Base-by-base conservation (phyloP, 2,113 vertebrate genomes). In the Stegostoma tigrinum region DNA sequence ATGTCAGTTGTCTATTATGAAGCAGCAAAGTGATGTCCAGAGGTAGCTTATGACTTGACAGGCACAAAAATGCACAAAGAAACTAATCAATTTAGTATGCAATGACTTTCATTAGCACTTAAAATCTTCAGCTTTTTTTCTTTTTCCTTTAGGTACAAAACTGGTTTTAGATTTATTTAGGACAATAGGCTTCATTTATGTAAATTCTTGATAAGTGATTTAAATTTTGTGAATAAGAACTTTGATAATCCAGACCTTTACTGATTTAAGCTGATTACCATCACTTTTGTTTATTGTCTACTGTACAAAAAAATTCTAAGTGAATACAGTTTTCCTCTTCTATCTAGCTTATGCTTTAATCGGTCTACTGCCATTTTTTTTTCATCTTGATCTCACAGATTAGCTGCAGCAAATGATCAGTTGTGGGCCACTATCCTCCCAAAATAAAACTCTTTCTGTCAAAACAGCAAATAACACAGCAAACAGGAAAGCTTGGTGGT, bases 1-100 rank as follows among this genome's bases (percentile, higher is more conserved):
- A 99, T 99, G 99, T 99, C 99, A 99, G 97, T 98, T 97, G 98
- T 98, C 98, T 97, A 98, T 98, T 98, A 98, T 97, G 98, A 99
- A 98, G 98, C 96, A 98, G 97, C 97, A 97, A 97, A 98, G 98
- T 98, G 98, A 98, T 98, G 97, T 97, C 94, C 97, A 68, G 96
- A 96, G 97, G 98, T 99, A 98, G 94, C 68, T 95, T 95, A 95
- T 98, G 98, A 98, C 98, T 98, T 98, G 98, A 99, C 98, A 98
- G 98, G 98, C 97, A 85, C 97, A 98, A 97, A 95, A 95, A 97
- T 97, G 97, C 97, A 97, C 97, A 98, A 97, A 97, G 97, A 96
- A 95, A 95, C 94, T 97, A 98, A 97, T 97, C 97, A 97, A 98
- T 97, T 97, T 97, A 97, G 97, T 96, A 97, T 97, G 97, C 97